phyloP scores from a whole-genome alignment of 2,797 vertebrate genomes.

The Hemitrygon akajei region DNA sequence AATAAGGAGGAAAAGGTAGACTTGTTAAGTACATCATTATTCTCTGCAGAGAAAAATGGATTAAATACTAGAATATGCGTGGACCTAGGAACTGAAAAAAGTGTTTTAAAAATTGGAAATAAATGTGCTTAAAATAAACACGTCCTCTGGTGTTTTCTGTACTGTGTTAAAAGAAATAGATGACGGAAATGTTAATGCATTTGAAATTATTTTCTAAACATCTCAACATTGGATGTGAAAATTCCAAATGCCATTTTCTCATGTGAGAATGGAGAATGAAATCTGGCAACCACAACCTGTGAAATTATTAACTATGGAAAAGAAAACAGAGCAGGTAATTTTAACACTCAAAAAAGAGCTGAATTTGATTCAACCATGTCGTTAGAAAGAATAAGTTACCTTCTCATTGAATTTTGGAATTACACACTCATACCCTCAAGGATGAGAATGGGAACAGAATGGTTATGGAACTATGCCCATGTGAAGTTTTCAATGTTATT shows the following conservation, averaged over 20 bases:
- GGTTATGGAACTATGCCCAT: background rate
- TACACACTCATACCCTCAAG: too few relatives aligned
- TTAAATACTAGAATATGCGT: too few relatives aligned
- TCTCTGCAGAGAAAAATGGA: background rate
- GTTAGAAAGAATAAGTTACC: too few relatives aligned
- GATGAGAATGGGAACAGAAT: too few relatives aligned
- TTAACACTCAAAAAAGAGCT: too few relatives aligned
- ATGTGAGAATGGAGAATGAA: background rate
- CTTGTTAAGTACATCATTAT: background rate
- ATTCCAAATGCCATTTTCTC: background rate
- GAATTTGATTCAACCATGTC: too few relatives aligned
- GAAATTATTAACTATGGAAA: background rate
- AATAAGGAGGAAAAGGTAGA: background rate
- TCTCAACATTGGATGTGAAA: background rate
- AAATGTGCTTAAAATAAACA: background rate
- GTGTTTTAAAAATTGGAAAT: background rate
- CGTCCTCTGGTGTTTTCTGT: background rate
- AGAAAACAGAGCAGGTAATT: too few relatives aligned
- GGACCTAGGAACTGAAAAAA: background rate
- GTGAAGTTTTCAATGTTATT: background rate
- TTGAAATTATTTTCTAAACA: background rate
- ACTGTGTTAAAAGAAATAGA: background rate
- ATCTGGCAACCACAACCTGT: background rate
- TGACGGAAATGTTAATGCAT: background rate
- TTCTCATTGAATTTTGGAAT: too few relatives aligned